Evolutionary conservation across 2,888 invertebrate genomes (phyloP).

Genomic region (Habroteleia sp.): DNA sequence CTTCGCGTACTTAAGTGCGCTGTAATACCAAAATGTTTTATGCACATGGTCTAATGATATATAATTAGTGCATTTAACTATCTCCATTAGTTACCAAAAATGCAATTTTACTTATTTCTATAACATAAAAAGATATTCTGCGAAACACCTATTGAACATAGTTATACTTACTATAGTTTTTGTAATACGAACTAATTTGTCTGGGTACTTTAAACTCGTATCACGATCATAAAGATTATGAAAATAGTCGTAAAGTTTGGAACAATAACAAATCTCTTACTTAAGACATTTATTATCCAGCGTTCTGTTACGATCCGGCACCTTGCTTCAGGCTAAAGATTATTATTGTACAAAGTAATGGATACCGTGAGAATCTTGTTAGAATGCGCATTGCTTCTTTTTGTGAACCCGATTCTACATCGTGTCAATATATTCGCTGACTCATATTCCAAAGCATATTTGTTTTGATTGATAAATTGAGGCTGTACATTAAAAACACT

Average conservation of each 20-base stretch:
- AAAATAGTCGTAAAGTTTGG: constrained; percentile 20
- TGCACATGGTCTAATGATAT: too few relatives aligned
- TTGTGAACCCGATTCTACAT: constrained; percentile 1
- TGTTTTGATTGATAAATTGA: too few relatives aligned
- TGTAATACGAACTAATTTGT: neutral
- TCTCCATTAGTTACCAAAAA: too few relatives aligned
- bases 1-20: too few relatives aligned
- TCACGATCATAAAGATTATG: constrained; percentile 7
- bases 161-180: too few relatives aligned
- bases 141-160: too few relatives aligned
- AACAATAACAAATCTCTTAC: constrained; percentile 24
- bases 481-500: too few relatives aligned
- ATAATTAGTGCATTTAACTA: too few relatives aligned
- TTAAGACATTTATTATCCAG: constrained; percentile 32
- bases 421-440: neutral
- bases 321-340: constrained; percentile 48
- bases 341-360: constrained; percentile 44
- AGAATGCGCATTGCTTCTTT: constrained; percentile 24
- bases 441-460: too few relatives aligned
- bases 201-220: neutral
- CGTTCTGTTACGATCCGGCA: constrained; percentile 42
- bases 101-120: too few relatives aligned
- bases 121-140: too few relatives aligned
- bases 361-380: constrained; percentile 47
- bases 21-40: too few relatives aligned